These are phyloP conservation scores for Drosophila hydei DNA, from an alignment of 1,140 invertebrate genomes.

Conservation along the genomic window DNA sequence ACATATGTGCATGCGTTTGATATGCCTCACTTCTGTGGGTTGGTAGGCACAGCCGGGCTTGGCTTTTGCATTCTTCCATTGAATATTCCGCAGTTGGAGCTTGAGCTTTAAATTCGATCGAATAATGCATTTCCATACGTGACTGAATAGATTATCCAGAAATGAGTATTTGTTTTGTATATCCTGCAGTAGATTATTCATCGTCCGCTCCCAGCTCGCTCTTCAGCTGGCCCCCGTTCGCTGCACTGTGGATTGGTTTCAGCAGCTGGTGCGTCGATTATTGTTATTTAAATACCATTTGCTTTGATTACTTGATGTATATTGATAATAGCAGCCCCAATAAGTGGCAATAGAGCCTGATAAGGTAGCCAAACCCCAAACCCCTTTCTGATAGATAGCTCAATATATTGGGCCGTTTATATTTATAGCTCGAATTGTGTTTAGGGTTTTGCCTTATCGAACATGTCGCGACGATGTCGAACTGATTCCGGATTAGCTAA, in stretches of 20 bases:
- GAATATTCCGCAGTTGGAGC: constrained; percentile 63
- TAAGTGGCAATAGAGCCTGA: constrained; percentile 4
- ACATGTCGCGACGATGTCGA: constrained; percentile 10
- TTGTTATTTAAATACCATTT: constrained; percentile 1
- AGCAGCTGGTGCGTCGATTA: not conserved
- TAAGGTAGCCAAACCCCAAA: constrained; percentile 4
- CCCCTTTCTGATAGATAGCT: constrained; percentile 19
- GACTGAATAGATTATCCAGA: constrained; percentile 68
- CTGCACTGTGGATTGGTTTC: constrained; percentile 20
- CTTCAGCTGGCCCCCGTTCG: constrained; percentile 21
- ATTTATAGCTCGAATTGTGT: constrained; percentile 33
- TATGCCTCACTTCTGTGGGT: constrained; percentile 85
- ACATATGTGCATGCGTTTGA: not conserved
- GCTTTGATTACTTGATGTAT: not conserved
- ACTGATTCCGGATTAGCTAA: constrained; percentile 33
- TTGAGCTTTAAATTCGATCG: constrained; percentile 67
- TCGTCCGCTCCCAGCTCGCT: constrained; percentile 30
- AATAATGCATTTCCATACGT: constrained; percentile 77
- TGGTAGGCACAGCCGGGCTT: constrained; percentile 85
- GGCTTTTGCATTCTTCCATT: constrained; percentile 86
- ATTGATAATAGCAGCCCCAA: constrained; percentile 10
- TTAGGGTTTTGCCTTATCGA: constrained; percentile 33
- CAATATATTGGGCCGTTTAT: constrained; percentile 6
- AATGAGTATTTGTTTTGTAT: constrained; percentile 75
- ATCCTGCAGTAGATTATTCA: constrained; percentile 66